These are phyloP conservation scores for Phrynosoma blainvillii DNA, from an alignment of 2,113 vertebrate species.

Conservation along the genomic window DNA sequence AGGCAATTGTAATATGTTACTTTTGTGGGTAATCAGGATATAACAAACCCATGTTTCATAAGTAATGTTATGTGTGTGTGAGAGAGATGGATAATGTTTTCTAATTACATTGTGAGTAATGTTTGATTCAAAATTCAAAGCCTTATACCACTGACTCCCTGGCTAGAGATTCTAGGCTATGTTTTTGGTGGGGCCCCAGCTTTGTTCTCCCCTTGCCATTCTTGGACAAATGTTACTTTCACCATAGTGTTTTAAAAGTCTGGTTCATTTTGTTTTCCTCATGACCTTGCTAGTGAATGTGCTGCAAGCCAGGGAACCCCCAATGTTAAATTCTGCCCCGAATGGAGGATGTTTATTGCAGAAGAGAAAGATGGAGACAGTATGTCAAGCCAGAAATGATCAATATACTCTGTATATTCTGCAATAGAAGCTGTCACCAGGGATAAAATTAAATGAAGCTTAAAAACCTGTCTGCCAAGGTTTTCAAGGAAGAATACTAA, in stretches of 20 bases:
- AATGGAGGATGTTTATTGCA: not conserved
- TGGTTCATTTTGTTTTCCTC: not conserved
- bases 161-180: too few relatives aligned
- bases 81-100: too few relatives aligned
- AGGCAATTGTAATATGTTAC: not conserved
- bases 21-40: not conserved
- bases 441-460: slow-evolving; percentile 17
- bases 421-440: slow-evolving; percentile 24
- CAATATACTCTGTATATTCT: not conserved
- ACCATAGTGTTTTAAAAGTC: not conserved
- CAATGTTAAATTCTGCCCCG: slow-evolving; percentile 35
- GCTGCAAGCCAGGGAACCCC: slow-evolving; percentile 1
- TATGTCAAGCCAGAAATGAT: not conserved
- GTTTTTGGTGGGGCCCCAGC: too few relatives aligned
- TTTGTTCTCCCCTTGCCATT: too few relatives aligned
- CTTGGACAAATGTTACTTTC: not conserved
- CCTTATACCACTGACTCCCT: too few relatives aligned
- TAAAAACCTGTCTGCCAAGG: slow-evolving; percentile 20
- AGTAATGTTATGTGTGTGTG: too few relatives aligned
- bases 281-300: not conserved
- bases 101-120: too few relatives aligned
- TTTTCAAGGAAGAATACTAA: not conserved
- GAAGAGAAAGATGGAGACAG: not conserved
- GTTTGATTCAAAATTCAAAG: too few relatives aligned
- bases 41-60: too few relatives aligned